These are phyloP conservation scores for Sorex araneus DNA, from an alignment of 2,113 vertebrate species.

Conservation along the genomic window DNA sequence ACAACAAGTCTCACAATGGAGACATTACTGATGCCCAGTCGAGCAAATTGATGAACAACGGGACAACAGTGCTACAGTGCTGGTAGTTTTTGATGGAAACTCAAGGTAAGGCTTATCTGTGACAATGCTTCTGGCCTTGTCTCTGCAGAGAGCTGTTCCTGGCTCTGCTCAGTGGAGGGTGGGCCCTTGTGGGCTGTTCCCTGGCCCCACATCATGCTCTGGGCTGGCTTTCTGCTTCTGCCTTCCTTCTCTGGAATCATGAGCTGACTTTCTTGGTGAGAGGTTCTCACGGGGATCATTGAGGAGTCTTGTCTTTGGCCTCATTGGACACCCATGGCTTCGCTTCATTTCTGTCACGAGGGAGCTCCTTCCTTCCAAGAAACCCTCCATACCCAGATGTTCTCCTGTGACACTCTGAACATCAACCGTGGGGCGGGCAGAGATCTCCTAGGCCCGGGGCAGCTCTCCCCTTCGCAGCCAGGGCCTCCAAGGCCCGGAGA, in stretches of 20 bases:
- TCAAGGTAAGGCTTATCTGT: conserved; percentile 13
- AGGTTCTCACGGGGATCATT: conserved; percentile 4
- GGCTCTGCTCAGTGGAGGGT: neutral
- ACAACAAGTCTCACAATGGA: too few species aligned
- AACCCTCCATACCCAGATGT: neutral
- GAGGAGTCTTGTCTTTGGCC: conserved; percentile 39
- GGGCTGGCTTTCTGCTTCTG: conserved; percentile 46
- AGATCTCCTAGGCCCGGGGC: neutral
- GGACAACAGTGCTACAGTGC: too few species aligned
- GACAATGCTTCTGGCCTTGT: neutral
- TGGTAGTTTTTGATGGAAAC: conserved; percentile 9
- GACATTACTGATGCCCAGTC: too few species aligned
- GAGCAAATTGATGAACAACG: too few species aligned
- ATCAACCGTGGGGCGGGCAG: neutral
- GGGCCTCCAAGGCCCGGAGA: neutral
- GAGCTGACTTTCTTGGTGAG: neutral
- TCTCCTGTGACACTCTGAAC: neutral
- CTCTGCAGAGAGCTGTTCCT: neutral
- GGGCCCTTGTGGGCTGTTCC: neutral
- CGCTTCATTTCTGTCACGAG: conserved; percentile 27
- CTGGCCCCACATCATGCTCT: neutral
- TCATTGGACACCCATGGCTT: conserved; percentile 9
- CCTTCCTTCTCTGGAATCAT: conserved; percentile 34
- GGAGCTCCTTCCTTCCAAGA: conserved; percentile 25
- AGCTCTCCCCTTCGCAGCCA: neutral